Evolutionary conservation across 2,113 vertebrate species (phyloP).

Genomic region (Muntiacus reevesi): DNA sequence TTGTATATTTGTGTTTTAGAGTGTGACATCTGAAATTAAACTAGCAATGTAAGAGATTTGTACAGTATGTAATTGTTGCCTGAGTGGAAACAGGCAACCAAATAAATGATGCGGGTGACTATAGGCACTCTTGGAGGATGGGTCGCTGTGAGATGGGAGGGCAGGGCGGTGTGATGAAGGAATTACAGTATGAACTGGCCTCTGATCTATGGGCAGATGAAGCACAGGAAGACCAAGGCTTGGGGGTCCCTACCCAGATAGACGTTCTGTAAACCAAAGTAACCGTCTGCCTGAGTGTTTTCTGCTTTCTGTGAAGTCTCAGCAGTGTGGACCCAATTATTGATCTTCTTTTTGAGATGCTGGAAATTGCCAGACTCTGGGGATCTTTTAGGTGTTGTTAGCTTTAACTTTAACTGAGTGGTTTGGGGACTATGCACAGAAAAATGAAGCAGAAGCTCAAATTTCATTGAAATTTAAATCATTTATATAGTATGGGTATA

Average conservation of each 20-base stretch:
- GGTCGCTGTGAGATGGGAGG: neutral
- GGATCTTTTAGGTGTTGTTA: neutral
- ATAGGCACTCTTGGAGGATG: neutral
- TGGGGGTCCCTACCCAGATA: neutral
- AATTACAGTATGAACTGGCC: neutral
- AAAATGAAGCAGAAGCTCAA: constrained; percentile 39
- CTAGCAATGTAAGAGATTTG: neutral
- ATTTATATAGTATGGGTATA: neutral
- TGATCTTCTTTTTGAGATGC: neutral
- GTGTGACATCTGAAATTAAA: neutral
- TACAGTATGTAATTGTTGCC: neutral
- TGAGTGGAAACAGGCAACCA: neutral
- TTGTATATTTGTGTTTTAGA: neutral
- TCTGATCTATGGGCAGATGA: neutral
- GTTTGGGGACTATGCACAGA: neutral
- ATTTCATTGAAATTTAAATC: constrained; percentile 32
- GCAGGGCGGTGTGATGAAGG: neutral
- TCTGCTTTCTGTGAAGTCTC: neutral
- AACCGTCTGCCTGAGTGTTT: neutral
- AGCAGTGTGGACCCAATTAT: neutral
- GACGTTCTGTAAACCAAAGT: neutral
- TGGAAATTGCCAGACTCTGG: neutral
- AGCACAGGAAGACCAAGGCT: neutral
- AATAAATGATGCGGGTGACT: neutral
- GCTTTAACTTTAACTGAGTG: neutral